These are phyloP conservation scores for Gorsachius goisagi DNA, from an alignment of 2,113 vertebrate species.

Conservation along the genomic window DNA sequence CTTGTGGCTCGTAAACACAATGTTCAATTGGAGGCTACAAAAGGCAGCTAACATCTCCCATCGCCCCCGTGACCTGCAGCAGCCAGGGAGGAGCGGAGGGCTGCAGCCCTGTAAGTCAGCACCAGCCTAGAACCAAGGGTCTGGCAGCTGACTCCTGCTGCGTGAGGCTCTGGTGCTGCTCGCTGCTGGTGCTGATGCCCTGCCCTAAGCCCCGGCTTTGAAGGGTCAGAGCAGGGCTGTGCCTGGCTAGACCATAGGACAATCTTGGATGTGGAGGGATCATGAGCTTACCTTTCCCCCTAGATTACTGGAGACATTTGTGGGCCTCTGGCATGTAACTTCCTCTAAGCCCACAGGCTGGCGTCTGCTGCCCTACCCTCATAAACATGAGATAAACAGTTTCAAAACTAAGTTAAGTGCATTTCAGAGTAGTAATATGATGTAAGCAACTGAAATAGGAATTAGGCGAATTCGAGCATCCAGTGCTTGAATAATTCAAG, in stretches of 20 bases:
- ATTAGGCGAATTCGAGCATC: background rate
- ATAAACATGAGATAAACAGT: background rate
- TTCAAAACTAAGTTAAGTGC: background rate
- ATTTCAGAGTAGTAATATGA: background rate
- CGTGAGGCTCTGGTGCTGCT: background rate
- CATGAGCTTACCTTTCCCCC: background rate
- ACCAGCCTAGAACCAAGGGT: background rate
- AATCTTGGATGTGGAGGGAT: background rate
- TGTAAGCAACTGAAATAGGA: background rate
- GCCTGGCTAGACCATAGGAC: background rate
- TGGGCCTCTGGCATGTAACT: background rate
- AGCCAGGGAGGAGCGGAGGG: background rate
- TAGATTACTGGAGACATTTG: background rate
- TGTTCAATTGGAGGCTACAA: background rate
- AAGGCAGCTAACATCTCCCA: background rate
- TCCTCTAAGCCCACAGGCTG: background rate
- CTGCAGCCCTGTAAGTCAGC: background rate
- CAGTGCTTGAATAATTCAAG: background rate
- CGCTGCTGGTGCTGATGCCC: background rate
- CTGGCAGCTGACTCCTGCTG: fast-evolving
- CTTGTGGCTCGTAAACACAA: background rate
- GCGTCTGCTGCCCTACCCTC: background rate
- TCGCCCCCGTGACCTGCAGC: background rate
- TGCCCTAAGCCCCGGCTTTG: background rate
- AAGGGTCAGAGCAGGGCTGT: background rate